A percentile compares a stretch with the other conserved stretches of the same genome.
Conservation (phyloP, 2,888 invertebrate species). For the Phrixothrix hirtus region DNA sequence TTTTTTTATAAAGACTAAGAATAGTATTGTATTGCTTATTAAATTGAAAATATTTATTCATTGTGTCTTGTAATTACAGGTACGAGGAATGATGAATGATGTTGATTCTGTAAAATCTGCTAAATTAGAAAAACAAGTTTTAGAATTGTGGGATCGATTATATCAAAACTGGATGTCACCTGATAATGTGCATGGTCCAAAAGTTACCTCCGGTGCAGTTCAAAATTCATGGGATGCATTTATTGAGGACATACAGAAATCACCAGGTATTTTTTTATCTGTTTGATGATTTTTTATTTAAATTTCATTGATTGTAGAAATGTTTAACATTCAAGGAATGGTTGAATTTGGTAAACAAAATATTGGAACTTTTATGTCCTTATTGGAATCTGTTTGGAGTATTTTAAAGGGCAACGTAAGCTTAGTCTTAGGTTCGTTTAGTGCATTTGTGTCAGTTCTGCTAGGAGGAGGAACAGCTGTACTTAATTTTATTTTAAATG, state of each 20-base stretch:
- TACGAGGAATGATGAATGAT: slow-evolving; percentile 77
- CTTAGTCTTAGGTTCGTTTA: slow-evolving; percentile 79
- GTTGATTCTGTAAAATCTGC: slow-evolving; percentile 79
- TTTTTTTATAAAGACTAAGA: too few relatives aligned
- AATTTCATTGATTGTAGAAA: slow-evolving; percentile 61
- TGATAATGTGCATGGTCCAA: slow-evolving; percentile 66
- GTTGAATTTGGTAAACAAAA: slow-evolving; percentile 87
- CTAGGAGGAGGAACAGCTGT: slow-evolving; percentile 90
- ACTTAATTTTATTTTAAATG: slow-evolving; percentile 81
- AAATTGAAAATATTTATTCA: too few relatives aligned
- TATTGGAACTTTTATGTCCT: slow-evolving; percentile 83
- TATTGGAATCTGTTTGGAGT: slow-evolving; percentile 85
- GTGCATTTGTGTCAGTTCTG: slow-evolving; percentile 84
- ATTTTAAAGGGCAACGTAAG: slow-evolving; percentile 92
- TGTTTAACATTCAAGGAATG: slow-evolving; percentile 74
- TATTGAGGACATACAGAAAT: slow-evolving; percentile 72
- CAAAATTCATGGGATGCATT: slow-evolving; percentile 73
- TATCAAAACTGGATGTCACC: slow-evolving; percentile 91
- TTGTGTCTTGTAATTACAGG: too few relatives aligned
- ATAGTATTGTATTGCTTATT: too few relatives aligned
- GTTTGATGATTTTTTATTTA: background rate
- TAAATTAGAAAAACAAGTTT: slow-evolving; percentile 82
- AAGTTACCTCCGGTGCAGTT: slow-evolving; percentile 73
- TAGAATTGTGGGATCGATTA: slow-evolving; percentile 91
- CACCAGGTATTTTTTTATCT: slow-evolving; percentile 63